Base-by-base conservation (phyloP, 2,797 vertebrate genomes). In the Rhyacichthys aspro region DNA sequence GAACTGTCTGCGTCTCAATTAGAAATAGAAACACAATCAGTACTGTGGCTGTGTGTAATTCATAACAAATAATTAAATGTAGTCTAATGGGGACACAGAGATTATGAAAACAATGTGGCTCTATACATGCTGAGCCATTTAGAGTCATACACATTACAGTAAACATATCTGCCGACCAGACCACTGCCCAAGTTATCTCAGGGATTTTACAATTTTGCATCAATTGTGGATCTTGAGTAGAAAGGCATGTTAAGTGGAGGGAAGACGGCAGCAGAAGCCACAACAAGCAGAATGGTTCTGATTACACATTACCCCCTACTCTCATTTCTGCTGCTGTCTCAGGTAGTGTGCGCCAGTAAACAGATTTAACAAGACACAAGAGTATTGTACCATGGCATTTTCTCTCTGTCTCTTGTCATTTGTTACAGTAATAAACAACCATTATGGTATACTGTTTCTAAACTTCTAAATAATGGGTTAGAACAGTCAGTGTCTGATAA, bases 141-240 rank as follows among this genome's bases (percentile, higher is more conserved):
- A n/a, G 42, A 62, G 61, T 52, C 48, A 17, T 11, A 67, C 42
- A 42, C 49, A 56, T 50, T 52, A 52, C 23, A 8, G 49, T 76
- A 76, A 72, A 60, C 50, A 76, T 67, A 55, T 63, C 64, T 46
- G 68, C 63, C 55, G 17, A 53, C 62, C 15, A 8, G 43, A 70
- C 55, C 49, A 43, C 53, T 42, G 58, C 44, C 44, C 28, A 54
- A 54, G 39, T 63, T 74, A 72, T 70, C 55, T 33, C 8, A 39
- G 47, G 50, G 61, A 67, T 63, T 76, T 61, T 52, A 45, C 63
- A 60, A 67, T 58, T 45, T 44, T 70, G 41, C 55, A 68, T 70
- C 44, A 67, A 64, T 58, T 44, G 42, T 72, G 46, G 59, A 64
- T 70, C 45, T 44, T 9, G 52, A 67, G 43, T 58, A 67, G 63